These are phyloP conservation scores for Lutjanus erythropterus DNA, from an alignment of 2,113 vertebrate genomes.

Conservation along the genomic window DNA sequence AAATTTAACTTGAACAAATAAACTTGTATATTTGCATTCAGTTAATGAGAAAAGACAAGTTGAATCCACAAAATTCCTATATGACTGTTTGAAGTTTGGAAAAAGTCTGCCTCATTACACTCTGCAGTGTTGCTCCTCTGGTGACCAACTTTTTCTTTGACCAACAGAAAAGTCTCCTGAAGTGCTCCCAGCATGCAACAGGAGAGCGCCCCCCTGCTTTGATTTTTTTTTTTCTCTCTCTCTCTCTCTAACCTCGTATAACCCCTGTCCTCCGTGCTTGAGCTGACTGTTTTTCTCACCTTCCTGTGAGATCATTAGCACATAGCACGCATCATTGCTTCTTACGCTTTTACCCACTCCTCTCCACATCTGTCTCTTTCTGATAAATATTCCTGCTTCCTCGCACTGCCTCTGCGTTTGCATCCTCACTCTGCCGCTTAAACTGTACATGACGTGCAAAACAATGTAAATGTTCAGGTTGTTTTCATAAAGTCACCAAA, in stretches of 20 bases:
- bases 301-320: slow-evolving; percentile 10
- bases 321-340: background rate
- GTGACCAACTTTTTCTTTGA: background rate
- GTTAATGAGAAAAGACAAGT: no score
- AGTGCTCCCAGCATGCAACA: background rate
- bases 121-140: background rate
- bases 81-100: no score
- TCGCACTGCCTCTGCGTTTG: background rate
- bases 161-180: background rate
- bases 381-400: slow-evolving; percentile 7
- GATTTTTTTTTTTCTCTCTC: background rate
- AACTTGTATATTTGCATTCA: no score
- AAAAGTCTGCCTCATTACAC: background rate
- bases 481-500: background rate
- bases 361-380: background rate
- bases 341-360: background rate
- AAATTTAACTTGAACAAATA: no score
- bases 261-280: background rate
- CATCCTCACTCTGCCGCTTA: background rate
- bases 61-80: no score
- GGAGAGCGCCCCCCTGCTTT: background rate
- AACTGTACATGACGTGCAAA: background rate
- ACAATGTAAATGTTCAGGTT: background rate
- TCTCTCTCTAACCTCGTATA: background rate
- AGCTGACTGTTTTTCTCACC: slow-evolving; percentile 13